Evolutionary conservation across 2,888 invertebrate species (phyloP).

Genomic region (Ptycholaimellus sp.): DNA sequence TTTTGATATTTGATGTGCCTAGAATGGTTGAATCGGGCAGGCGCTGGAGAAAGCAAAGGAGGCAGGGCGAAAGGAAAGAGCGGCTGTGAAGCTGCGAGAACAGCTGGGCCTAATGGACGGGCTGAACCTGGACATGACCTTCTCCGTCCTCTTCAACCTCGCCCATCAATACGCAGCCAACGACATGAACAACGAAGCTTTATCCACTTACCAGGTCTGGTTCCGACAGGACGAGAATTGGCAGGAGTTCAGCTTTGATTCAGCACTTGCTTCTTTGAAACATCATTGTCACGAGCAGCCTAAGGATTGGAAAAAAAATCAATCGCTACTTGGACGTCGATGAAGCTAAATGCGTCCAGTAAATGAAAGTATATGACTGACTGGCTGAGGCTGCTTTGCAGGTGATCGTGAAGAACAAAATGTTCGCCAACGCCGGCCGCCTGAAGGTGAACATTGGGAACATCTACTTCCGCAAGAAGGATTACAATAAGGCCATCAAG

Average conservation of each 20-base stretch:
- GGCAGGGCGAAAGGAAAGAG: constrained; percentile 70
- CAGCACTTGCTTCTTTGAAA: too few relatives aligned
- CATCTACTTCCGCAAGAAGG: constrained; percentile 74
- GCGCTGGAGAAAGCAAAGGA: constrained; percentile 81
- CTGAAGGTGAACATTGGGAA: constrained; percentile 73
- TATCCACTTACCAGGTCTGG: constrained; percentile 89
- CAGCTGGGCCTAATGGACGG: constrained; percentile 59
- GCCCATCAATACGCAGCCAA: constrained; percentile 79
- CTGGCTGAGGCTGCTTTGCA: too few relatives aligned
- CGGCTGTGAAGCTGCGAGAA: constrained; percentile 65
- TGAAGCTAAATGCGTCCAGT: too few relatives aligned
- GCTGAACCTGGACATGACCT: constrained; percentile 80
- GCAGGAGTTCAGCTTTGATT: too few relatives aligned
- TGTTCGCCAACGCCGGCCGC: constrained; percentile 59
- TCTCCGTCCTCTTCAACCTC: constrained; percentile 77
- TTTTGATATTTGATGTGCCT: not conserved
- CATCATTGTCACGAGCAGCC: too few relatives aligned
- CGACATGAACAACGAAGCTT: constrained; percentile 78
- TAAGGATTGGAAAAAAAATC: too few relatives aligned
- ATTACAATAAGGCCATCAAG: constrained; percentile 75
- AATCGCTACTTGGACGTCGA: too few relatives aligned
- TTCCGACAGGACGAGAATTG: too few relatives aligned
- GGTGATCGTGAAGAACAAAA: constrained; percentile 61
- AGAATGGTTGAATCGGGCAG: too few relatives aligned
- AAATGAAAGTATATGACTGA: too few relatives aligned